These are phyloP conservation scores for Caenorhabditis plicata DNA, from an alignment of 2,888 invertebrate species.

Conservation along the genomic window DNA sequence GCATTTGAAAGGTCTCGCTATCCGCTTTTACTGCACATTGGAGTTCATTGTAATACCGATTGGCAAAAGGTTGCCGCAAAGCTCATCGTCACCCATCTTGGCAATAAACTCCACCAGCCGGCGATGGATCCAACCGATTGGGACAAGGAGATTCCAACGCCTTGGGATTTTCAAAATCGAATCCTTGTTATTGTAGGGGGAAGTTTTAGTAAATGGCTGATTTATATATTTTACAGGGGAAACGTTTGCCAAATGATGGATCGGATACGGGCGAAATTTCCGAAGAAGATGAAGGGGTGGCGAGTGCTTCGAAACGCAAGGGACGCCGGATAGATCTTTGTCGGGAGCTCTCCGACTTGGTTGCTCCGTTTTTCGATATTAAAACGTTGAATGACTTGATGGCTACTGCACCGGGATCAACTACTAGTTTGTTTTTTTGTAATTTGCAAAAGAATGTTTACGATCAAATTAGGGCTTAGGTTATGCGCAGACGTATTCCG, in stretches of 20 bases:
- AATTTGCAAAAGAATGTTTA: background rate
- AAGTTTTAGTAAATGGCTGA: no score
- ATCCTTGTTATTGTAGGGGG: constrained; percentile 43
- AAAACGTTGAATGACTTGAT: constrained; percentile 56
- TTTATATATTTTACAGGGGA: constrained; percentile 21
- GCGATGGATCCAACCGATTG: constrained; percentile 49
- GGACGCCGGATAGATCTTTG: constrained; percentile 54
- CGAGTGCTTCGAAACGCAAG: constrained; percentile 33
- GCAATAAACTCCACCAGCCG: constrained; percentile 36
- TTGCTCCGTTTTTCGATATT: constrained; percentile 65
- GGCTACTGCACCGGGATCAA: constrained; percentile 40
- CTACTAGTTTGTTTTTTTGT: constrained; percentile 28
- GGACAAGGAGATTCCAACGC: constrained; percentile 54
- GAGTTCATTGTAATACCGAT: constrained; percentile 69
- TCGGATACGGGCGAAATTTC: constrained; percentile 68
- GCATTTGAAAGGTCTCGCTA: constrained; percentile 69
- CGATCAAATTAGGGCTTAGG: background rate
- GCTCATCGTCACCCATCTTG: constrained; percentile 41
- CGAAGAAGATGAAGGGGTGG: constrained; percentile 71
- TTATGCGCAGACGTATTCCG: no score
- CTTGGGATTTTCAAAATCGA: constrained; percentile 59
- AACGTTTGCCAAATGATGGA: constrained; percentile 11
- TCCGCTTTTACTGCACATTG: constrained; percentile 70
- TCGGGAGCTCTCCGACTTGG: constrained; percentile 68
- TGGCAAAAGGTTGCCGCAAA: constrained; percentile 68